phyloP scores from a whole-genome alignment of 2,797 vertebrate species.

The Masticophis lateralis region DNA sequence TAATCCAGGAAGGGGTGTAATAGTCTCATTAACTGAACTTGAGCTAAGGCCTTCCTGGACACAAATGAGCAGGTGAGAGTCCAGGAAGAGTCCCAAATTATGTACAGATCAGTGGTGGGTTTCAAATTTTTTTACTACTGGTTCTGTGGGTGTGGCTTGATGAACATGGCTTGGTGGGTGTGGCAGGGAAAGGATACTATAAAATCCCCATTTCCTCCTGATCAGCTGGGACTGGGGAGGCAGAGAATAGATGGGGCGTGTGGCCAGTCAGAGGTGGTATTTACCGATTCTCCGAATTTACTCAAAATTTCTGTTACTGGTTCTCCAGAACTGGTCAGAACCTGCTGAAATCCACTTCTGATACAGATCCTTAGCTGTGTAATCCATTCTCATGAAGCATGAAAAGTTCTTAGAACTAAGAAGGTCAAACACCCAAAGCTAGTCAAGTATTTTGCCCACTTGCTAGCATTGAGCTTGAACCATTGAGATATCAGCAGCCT shows the following conservation, averaged over 20 bases:
- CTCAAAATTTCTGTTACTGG: no score
- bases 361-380: background rate
- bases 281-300: no score
- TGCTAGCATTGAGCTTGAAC: background rate
- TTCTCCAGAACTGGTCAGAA: no score
- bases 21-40: background rate
- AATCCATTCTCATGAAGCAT: background rate
- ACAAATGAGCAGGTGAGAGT: background rate
- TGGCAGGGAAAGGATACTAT: no score
- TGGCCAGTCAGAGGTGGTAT: no score
- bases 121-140: no score
- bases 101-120: background rate
- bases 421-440: background rate
- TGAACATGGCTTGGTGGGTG: no score
- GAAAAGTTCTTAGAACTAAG: background rate
- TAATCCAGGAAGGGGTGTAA: background rate
- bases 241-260: no score
- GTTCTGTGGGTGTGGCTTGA: no score
- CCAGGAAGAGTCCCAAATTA: background rate
- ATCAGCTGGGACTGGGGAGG: no score
- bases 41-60: background rate
- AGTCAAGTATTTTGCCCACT: background rate
- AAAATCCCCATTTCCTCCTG: no score
- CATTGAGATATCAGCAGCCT: background rate
- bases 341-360: no score